Evolutionary conservation across 2,797 vertebrate genomes (phyloP).

Genomic region (Microctenopoma steveboyesi): DNA sequence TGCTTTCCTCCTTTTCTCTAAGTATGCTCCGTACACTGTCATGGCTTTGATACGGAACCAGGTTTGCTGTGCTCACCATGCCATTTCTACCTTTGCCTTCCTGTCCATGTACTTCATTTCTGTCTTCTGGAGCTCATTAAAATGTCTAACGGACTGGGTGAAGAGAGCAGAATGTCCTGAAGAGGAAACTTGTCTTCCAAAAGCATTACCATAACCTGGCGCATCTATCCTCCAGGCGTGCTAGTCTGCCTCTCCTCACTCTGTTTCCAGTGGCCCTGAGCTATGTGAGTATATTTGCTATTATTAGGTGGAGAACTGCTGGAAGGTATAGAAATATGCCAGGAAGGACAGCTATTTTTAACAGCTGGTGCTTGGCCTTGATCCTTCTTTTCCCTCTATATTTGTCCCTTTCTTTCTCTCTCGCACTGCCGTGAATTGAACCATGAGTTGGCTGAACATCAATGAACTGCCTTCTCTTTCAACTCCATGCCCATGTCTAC

Average conservation of each 20-base stretch:
- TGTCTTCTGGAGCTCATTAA: conserved; percentile 74
- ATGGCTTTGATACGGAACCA: conserved; percentile 5
- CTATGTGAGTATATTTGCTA: conserved; percentile 76
- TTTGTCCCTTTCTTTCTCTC: conserved; percentile 13
- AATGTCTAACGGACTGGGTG: conserved; percentile 57
- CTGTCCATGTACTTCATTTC: conserved; percentile 45
- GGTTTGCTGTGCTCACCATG: conserved; percentile 50
- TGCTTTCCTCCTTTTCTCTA: conserved; percentile 10
- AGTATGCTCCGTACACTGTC: not conserved
- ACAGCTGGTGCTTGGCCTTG: conserved; percentile 68
- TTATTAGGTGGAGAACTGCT: conserved; percentile 79
- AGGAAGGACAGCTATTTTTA: conserved; percentile 83
- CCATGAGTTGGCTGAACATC: conserved; percentile 45
- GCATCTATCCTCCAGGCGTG: conserved; percentile 60
- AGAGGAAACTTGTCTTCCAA: conserved; percentile 72
- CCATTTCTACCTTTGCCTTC: conserved; percentile 39
- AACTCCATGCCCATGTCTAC: conserved; percentile 15
- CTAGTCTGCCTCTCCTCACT: conserved; percentile 47
- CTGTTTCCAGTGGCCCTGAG: conserved; percentile 71
- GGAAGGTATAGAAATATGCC: conserved; percentile 78
- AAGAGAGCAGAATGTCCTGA: conserved; percentile 66
- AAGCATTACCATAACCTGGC: conserved; percentile 72
- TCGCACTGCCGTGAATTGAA: conserved; percentile 16
- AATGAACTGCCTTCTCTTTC: conserved; percentile 19
- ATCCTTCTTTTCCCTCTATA: conserved; percentile 46